Percentiles rank a stretch among this genome's conserved stretches.
Evolutionary conservation across 2,888 invertebrate genomes (phyloP).

Genomic region (Lycia hirtaria): DNA sequence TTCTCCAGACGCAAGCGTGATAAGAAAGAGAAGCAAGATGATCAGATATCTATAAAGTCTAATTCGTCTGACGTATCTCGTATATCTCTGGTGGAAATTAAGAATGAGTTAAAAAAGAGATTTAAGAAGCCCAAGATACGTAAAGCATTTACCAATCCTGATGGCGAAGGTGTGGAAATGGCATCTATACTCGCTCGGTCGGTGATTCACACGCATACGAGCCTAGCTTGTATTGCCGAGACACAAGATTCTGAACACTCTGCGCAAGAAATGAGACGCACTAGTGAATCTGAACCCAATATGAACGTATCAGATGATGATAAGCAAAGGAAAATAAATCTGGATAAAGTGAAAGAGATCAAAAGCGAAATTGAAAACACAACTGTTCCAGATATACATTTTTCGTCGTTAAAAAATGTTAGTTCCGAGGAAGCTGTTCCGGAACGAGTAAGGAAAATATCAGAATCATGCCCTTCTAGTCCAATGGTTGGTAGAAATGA

Average conservation of each 20-base stretch:
- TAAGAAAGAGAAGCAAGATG: slow-evolving; percentile 72
- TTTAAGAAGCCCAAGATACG: slow-evolving; percentile 73
- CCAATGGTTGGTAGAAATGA: slow-evolving; percentile 69
- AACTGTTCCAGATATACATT: slow-evolving; percentile 66
- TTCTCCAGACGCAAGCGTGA: slow-evolving; percentile 83
- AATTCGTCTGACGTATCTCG: slow-evolving; percentile 80
- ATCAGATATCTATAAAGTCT: slow-evolving; percentile 81
- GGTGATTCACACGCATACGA: slow-evolving; percentile 85
- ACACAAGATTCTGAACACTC: slow-evolving; percentile 80
- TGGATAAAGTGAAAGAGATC: slow-evolving; percentile 35
- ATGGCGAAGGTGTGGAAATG: slow-evolving; percentile 86
- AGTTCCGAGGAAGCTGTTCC: slow-evolving; percentile 51
- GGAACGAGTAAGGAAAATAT: slow-evolving; percentile 61
- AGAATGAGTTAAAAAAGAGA: slow-evolving; percentile 73
- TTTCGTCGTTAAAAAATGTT: slow-evolving; percentile 71
- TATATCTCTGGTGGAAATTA: slow-evolving; percentile 72
- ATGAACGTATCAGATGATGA: slow-evolving; percentile 64
- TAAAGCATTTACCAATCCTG: slow-evolving; percentile 64
- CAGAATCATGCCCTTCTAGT: slow-evolving; percentile 78
- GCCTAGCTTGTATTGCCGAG: slow-evolving; percentile 85
- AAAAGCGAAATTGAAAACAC: slow-evolving; percentile 41
- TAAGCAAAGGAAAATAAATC: slow-evolving; percentile 37
- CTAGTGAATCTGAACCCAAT: slow-evolving; percentile 75
- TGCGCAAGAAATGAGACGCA: slow-evolving; percentile 63
- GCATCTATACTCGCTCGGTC: slow-evolving; percentile 88